Evolutionary conservation across 2,888 invertebrate genomes (phyloP).

Genomic region (Laothoe populi): DNA sequence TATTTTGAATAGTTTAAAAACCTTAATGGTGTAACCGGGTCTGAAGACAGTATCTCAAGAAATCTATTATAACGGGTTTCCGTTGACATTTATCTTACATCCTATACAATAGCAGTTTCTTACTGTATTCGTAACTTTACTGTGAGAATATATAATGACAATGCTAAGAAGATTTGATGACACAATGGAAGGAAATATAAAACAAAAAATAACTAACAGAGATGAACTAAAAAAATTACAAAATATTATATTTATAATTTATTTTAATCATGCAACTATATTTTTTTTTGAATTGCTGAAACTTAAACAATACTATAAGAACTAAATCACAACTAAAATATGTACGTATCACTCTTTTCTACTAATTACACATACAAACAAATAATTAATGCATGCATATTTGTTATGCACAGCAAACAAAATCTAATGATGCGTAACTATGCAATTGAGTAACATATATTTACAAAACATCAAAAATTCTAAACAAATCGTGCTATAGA

Average conservation of each 20-base stretch:
- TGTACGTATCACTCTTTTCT: slow-evolving; percentile 41
- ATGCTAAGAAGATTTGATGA: not conserved
- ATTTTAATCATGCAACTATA: not conserved
- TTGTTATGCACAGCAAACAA: slow-evolving; percentile 44
- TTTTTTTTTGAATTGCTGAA: too few species aligned
- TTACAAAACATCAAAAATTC: slow-evolving; percentile 13
- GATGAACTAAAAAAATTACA: not conserved
- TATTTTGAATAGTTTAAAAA: too few species aligned
- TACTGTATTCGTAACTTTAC: slow-evolving; percentile 15
- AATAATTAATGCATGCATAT: slow-evolving; percentile 41
- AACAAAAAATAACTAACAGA: not conserved
- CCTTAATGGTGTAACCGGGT: not conserved
- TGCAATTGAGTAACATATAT: slow-evolving; percentile 27
- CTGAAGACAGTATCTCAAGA: not conserved
- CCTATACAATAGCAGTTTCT: slow-evolving; percentile 7
- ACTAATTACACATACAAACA: slow-evolving; percentile 38
- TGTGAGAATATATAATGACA: slow-evolving; percentile 16
- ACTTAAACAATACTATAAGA: not conserved
- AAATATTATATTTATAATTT: too few species aligned
- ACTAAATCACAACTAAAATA: not conserved
- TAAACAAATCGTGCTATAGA: not conserved
- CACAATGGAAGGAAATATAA: not conserved
- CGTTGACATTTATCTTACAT: slow-evolving; percentile 8
- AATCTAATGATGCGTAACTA: slow-evolving; percentile 38
- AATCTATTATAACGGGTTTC: slow-evolving; percentile 16